These are phyloP conservation scores for Rhyacophila brunnea DNA, from an alignment of 1,140 invertebrate genomes.

Conservation along the genomic window DNA sequence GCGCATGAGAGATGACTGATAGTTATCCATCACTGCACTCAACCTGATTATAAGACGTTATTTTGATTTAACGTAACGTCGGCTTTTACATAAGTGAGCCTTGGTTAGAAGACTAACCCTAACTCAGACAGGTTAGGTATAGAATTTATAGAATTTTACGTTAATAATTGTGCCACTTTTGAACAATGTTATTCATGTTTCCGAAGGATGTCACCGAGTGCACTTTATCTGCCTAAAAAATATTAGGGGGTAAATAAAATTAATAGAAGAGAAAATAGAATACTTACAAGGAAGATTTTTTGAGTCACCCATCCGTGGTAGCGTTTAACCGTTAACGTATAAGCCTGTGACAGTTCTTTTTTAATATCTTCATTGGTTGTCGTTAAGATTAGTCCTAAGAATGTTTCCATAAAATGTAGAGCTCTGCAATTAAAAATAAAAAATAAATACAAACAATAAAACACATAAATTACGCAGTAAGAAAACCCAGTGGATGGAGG, in stretches of 20 bases:
- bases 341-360: conserved; percentile 58
- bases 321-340: conserved; percentile 61
- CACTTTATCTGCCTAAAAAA: neutral
- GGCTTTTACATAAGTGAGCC: too few relatives aligned
- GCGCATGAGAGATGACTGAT: too few relatives aligned
- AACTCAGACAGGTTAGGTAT: too few relatives aligned
- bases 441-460: too few relatives aligned
- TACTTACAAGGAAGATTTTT: conserved; percentile 62
- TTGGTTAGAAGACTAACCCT: too few relatives aligned
- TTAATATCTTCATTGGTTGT: conserved; percentile 50
- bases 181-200: neutral
- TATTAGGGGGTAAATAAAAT: neutral
- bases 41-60: too few relatives aligned
- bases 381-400: conserved; percentile 59
- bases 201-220: neutral
- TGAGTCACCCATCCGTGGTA: conserved; percentile 68
- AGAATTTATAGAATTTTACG: neutral
- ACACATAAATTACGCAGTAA: too few relatives aligned
- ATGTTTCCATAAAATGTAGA: conserved; percentile 60
- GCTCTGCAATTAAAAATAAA: conserved; percentile 49
- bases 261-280: conserved; percentile 1
- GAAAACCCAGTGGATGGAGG: too few relatives aligned
- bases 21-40: too few relatives aligned
- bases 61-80: too few relatives aligned
- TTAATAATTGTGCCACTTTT: neutral